These are phyloP conservation scores for Tinea semifulvella DNA, from an alignment of 2,888 invertebrate species.

Conservation along the genomic window DNA sequence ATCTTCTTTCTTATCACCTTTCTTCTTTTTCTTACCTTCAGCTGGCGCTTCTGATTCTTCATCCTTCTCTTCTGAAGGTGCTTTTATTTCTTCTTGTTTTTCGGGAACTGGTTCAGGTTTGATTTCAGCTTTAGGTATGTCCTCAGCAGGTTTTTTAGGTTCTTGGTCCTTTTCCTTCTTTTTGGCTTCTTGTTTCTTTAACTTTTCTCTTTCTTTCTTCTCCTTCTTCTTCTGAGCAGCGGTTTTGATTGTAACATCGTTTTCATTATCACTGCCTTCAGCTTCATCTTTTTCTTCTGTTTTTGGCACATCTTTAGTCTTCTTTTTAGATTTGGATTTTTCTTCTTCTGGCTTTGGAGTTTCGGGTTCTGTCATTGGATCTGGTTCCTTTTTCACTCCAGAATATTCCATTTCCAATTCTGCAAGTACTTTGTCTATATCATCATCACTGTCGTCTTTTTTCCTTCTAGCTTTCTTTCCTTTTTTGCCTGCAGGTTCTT, in stretches of 20 bases:
- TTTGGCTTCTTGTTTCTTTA: slow-evolving; percentile 76
- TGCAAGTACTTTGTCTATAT: slow-evolving; percentile 83
- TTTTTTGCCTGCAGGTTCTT: slow-evolving; percentile 69
- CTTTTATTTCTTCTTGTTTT: slow-evolving; percentile 28
- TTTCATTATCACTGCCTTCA: slow-evolving; percentile 60
- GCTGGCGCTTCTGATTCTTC: slow-evolving; percentile 21
- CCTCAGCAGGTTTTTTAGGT: slow-evolving; percentile 27
- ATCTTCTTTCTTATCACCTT: slow-evolving; percentile 62
- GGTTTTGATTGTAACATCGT: slow-evolving; percentile 74
- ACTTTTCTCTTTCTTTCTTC: slow-evolving; percentile 83
- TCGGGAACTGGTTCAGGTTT: slow-evolving; percentile 30
- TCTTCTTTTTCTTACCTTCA: slow-evolving; percentile 54
- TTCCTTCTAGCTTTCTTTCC: slow-evolving; percentile 77
- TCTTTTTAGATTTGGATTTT: slow-evolving; percentile 47
- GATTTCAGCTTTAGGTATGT: slow-evolving; percentile 27
- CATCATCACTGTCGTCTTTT: slow-evolving; percentile 81
- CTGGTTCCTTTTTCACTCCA: slow-evolving; percentile 65
- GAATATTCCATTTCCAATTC: slow-evolving; percentile 85
- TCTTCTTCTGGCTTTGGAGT: slow-evolving; percentile 42
- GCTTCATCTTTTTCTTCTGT: slow-evolving; percentile 43
- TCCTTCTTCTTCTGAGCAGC: slow-evolving; percentile 91
- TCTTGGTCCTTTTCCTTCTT: slow-evolving; percentile 58
- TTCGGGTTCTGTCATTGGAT: slow-evolving; percentile 31
- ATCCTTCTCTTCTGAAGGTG: slow-evolving; percentile 18
- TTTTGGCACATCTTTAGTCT: slow-evolving; percentile 39